Base-by-base conservation (phyloP, 2,888 invertebrate species). In the Neoaliturus tenellus region DNA sequence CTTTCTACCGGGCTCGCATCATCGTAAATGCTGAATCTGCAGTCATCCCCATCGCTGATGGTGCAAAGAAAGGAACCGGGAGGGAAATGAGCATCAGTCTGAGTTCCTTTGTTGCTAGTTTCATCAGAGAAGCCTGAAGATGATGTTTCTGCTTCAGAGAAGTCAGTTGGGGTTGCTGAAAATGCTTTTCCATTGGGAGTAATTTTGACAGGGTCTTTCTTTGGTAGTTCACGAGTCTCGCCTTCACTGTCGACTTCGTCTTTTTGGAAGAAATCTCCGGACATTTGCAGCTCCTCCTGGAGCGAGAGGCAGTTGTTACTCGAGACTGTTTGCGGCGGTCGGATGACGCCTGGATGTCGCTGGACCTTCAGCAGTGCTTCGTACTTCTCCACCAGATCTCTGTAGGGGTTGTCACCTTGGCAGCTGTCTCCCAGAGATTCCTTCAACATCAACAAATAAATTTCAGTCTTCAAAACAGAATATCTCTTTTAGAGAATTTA, bases 81-180 rank as follows among this genome's bases (percentile, higher is more conserved):
- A 44, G 88, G 87, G 14, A 95, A 92, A 85, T 93, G 93, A 48
- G 93, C 93, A 85, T 96, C 96, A 0, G 97, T 97, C 89, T 97
- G 97, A 4, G 97, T 97, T 1, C 93, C 93, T 89, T 96, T 96
- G 90, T 96, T 96, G 90, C 95, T 95, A 0, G 95, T 96, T 90
- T 97, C 97, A 89, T 97, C 97, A 0, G 95, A 94, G 89, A 95
- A 97, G 12, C 96, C 96, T 0, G 96, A 96, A 20, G 96, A 96
- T 28, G 95, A 95, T 0, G 97, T 96, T 90, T 96, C 97, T 0
- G 96, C 95, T 90, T 96, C 96, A 0, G 96, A 96, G 89, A 96
- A 96, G 90, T 96, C 96, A 0, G 94, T 94, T 0, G 96, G 96
- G 0, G 96, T 96, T 86, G 94, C 94, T 17, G 95, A 95, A 88